Evolutionary conservation across 2,888 invertebrate genomes (phyloP), one percentile per base, ranked within the genome.

Genomic region (Orchestes rusci): DNA sequence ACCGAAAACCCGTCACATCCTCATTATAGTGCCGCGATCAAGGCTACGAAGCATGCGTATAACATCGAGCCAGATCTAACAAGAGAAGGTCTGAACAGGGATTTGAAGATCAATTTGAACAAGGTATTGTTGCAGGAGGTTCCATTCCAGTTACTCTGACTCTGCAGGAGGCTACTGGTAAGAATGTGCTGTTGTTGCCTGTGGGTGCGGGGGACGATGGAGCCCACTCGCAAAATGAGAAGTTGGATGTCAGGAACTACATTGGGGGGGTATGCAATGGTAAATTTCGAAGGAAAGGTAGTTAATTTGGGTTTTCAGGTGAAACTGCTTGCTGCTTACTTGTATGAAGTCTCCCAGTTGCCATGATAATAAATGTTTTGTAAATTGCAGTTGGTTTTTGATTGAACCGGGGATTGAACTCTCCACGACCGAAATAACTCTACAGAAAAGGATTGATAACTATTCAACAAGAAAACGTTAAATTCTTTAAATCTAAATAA

Each of bases 141-240:
- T 93, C 93, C 30, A 97, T 99, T 69, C 97, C 97, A 2, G 89
- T 97, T 48, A 95, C 96, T 34, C 73, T 96, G 53, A 93, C 93
- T 32, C 80, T 97, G 63, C 84, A 90, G 70, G 85, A 94, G 68
- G 84, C 87, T 7, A 93, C 93, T 43, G 86, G 86, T 0, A 88
- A 89, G 65, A 96, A 92, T 71, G 94, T 96, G 36, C 76, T 97
- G 62, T 74, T 99, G 51, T 75, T 99, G 54, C 97, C 97, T 2
- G 87, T 99, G 67, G 97, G 97, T 36, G 83, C 88, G 35, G 84
- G 85, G 47, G 96, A 97, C 70, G 97, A 99, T 70, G 96, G 96
- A 59, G 96, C 97, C 48, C 97, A 99, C 73, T 94, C 95, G 13
- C 93, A 97, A 72, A 97, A 97, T 72, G 97, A 97, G 72, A 97